These are phyloP conservation scores for Microctonus aethiopoides DNA, from an alignment of 2,888 invertebrate species.

Conservation along the genomic window DNA sequence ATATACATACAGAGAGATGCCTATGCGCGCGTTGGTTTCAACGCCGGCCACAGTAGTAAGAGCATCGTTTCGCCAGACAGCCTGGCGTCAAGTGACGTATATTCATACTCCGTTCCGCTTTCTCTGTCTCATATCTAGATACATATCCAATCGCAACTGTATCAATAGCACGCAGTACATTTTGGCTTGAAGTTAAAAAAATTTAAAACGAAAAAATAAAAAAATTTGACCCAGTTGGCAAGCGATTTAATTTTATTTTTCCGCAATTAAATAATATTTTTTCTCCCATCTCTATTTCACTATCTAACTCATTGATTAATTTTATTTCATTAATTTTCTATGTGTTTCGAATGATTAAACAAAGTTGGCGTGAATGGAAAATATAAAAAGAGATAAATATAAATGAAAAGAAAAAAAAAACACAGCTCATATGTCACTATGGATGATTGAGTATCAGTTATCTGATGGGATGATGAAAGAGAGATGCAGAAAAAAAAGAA, in stretches of 20 bases:
- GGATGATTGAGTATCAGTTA: background rate
- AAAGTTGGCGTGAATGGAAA: background rate
- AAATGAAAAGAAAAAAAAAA: background rate
- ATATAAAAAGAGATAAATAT: background rate
- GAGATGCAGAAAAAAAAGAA: background rate
- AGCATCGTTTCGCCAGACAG: conserved; percentile 44
- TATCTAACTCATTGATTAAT: background rate
- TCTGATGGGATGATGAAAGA: background rate
- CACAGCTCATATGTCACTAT: background rate
- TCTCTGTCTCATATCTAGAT: background rate
- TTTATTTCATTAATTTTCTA: background rate
- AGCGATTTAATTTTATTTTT: background rate
- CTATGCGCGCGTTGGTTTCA: conserved; percentile 11
- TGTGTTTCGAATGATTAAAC: background rate
- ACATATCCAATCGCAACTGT: background rate
- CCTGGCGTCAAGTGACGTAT: conserved; percentile 39
- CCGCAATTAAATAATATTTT: background rate
- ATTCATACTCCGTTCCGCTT: conserved; percentile 1
- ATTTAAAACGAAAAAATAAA: background rate
- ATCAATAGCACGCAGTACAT: conserved; percentile 3
- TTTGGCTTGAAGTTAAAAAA: background rate
- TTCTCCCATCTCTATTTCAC: background rate
- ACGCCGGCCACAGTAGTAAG: conserved; percentile 38
- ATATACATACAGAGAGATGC: conserved; percentile 23
- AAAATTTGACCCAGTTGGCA: conserved; percentile 14